Percentiles rank a stretch among this genome's conserved stretches.
Conservation (phyloP, 92 coral and sea anemone species). For the Diadumene lineata region DNA sequence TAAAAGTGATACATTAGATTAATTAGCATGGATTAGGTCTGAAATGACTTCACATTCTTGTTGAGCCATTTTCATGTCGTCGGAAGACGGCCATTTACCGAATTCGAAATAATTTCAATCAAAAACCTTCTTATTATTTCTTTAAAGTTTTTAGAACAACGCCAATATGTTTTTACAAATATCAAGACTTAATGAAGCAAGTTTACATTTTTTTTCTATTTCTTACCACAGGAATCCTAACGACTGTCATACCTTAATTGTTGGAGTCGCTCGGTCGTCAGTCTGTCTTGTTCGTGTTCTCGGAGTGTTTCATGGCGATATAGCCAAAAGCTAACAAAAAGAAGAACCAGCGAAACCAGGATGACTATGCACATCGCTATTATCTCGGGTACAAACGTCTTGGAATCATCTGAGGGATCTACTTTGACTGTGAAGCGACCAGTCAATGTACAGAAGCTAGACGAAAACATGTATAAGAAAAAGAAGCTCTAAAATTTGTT, state of each 20-base stretch:
- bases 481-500: too few species aligned
- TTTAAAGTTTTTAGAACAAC: too few species aligned
- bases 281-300: constrained; percentile 65
- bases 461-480: background rate
- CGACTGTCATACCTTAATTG: constrained; percentile 49
- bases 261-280: constrained; percentile 66
- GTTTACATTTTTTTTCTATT: too few species aligned
- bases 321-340: constrained; percentile 54
- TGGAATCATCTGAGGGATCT: constrained; percentile 26
- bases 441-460: constrained; percentile 70
- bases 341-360: constrained; percentile 43
- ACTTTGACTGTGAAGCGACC: constrained; percentile 69
- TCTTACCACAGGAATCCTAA: background rate
- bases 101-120: too few species aligned
- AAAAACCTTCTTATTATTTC: too few species aligned
- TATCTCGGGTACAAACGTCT: constrained; percentile 49
- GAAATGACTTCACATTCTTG: too few species aligned
- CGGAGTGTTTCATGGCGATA: constrained; percentile 66
- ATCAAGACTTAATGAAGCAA: too few species aligned
- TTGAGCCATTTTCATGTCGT: too few species aligned
- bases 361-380: constrained; percentile 54
- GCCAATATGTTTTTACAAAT: too few species aligned
- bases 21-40: too few species aligned
- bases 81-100: too few species aligned
- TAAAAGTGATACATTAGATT: too few species aligned